Base-by-base conservation (phyloP, 1,140 invertebrate genomes). In the Drosophila pallidifrons region DNA sequence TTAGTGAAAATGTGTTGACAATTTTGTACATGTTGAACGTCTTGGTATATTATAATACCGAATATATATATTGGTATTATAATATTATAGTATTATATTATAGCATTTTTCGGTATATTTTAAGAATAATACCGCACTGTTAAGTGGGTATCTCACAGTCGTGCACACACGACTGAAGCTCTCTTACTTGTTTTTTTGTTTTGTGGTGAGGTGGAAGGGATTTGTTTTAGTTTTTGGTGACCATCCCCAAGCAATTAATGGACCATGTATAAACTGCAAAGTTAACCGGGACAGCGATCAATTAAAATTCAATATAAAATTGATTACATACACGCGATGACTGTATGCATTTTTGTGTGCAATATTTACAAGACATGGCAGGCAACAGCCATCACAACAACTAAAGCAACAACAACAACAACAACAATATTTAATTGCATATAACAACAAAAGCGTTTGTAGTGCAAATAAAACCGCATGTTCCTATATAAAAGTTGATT, bases 241-340 rank as follows among this genome's bases (percentile, higher is more conserved):
- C 25, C 47, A 55, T 63, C 49, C 47, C 55, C 55, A 20, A 68
- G 46, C 70, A 73, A 68, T 73, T 68, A 68, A 73, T 68, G 55
- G 64, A 60, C 46, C 47, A 43, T 59, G 54, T 35, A 65, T 20
- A 60, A 60, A 46, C 49, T 74, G 47, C 32, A 20, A 28, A 30
- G 70, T 60, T 77, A 73, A 43, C 25, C 63, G n/a, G 30, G 11
- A 41, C 60, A 60, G 46, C 30, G 63, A 75, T 60, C 67, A 68
- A 81, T 81, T 82, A 69, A 86, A 85, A 87, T 78, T 25, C 78
- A 69, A 86, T 85, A 69, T 66, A 81, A 78, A 78, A 61, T 68
- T 64, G 43, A 81, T 64, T 58, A 58, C 47, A 41, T 32, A 16
- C 65, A 60, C 16, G 41, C 65, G 28, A 54, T 57, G 51, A 46